Evolutionary conservation across 2,113 vertebrate species (phyloP), one percentile per base, ranked within the genome.

Genomic region (Labrus mixtus): DNA sequence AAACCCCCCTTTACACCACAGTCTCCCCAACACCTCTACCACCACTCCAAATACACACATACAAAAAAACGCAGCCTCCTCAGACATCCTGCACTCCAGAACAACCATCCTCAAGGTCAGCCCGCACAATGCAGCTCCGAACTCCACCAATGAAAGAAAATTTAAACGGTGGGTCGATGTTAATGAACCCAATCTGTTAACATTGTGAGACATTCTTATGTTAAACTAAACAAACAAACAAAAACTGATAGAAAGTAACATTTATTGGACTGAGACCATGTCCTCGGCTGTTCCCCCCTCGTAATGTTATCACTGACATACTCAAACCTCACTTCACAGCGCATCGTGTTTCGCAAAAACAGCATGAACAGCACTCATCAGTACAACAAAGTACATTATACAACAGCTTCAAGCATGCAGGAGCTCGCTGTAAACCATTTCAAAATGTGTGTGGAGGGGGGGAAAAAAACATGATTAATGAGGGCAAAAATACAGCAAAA

Each of bases 401-500:
- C 74, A 89, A 77, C 64, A 41, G 72, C 83, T 80, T 58, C 57
- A 13, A 62, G 81, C 68, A 33, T 13, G 17, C 23, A 16, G 66
- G 81, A 79, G 63, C 73, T 73, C 10, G 13, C 76, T 65, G 68
- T 1, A 22, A 80, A 82, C 76, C 77, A 75, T 85, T 85, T 76
- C 63, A 56, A 76, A 64, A 19, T 56, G 73, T 45, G 22, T 20
- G 20, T 20, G 20, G 23, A 33, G 29, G n/a, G 16, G 4, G 16
- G 20, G 56, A 17, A 48, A 68, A 64, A 68, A 69, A 59, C 69
- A 84, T 73, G 41, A 76, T 87, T 68, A 90, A 80, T 23, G 29
- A 82, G 69, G 54, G 25, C 22, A 67, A 58, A 69, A 87, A 71
- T 70, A 68, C 80, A 81, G 70, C 81, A 81, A 62, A 84, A 87